Base-by-base conservation (phyloP, 2,888 invertebrate genomes). In the Hanleya hanleyi region DNA sequence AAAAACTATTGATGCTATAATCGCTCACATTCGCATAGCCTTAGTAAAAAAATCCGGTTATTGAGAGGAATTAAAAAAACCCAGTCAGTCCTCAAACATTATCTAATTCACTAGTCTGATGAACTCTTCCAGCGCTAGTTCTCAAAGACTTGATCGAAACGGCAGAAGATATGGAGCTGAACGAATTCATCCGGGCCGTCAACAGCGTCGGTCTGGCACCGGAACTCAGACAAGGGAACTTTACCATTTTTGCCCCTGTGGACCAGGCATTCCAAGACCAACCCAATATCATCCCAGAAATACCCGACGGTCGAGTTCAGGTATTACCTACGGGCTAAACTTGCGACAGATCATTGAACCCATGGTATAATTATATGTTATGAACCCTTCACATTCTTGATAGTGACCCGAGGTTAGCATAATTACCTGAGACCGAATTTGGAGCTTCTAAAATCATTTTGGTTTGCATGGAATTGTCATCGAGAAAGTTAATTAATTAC, bases 81-180 rank as follows among this genome's bases (percentile, higher is more conserved):
- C 29, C 29, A 18, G 18, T 67, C n/a, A 41, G 9, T 22, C 1
- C 18, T n/a, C 4, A 12, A 64, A 64, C 9, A 12, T 6, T 12
- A 35, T 12, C 22, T 7, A 47, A 47, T n/a, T 7, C 7, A 4
- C 4, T 47, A 1, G 1, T 47, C 22, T 47, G 1, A 15, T 62
- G 26, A 41, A 26, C 41, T 57, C 61, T 71, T 74, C 3, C 82
- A 91, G 92, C 70, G 47, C 35, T 93, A 32, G 92, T 93, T 71
- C 91, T 94, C 77, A 92, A 93, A 85, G 90, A 81, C 50, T 38
- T 88, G n/a, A 85, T 92, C 61, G 92, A 92, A 47, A 93, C 93
- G 0, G 91, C 94, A 33, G 91, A 91, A 51, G 92, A 93, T 67
- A 87, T 94, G 84, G 93, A 92, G 37, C 92, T 92, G 64, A 92